Percentiles rank a stretch among this genome's conserved stretches.
Evolutionary conservation across 2,113 vertebrate species (phyloP).

Genomic region (Nansenia antarctica): DNA sequence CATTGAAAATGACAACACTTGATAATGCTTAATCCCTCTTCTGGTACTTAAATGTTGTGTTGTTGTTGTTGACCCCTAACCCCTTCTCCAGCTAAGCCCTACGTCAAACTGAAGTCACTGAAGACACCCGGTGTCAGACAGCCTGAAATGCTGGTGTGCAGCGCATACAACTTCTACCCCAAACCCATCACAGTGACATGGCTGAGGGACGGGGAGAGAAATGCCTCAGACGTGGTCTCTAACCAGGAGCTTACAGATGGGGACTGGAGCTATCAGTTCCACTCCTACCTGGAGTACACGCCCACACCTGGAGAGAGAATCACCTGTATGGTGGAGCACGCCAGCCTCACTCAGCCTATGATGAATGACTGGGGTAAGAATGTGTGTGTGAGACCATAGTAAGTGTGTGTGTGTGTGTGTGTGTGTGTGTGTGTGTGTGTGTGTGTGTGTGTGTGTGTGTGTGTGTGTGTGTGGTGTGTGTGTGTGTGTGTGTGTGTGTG

Average conservation of each 20-base stretch:
- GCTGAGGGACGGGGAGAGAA: conserved; percentile 43
- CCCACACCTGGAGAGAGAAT: conserved; percentile 56
- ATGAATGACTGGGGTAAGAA: conserved; percentile 59
- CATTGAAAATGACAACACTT: no score
- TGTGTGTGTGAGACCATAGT: no score
- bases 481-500: no score
- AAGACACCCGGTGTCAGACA: background rate
- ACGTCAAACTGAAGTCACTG: background rate
- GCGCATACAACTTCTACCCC: conserved; percentile 20
- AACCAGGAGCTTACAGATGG: conserved; percentile 41
- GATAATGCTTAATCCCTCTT: no score
- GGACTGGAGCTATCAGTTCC: conserved; percentile 66
- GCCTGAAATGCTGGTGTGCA: conserved; percentile 57
- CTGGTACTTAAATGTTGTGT: no score
- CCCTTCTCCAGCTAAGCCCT: conserved; percentile 8
- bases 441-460: no score
- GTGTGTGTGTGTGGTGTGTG: no score
- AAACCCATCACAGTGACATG: conserved; percentile 45
- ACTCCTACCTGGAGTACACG: conserved; percentile 29
- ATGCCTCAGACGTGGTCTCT: conserved; percentile 1
- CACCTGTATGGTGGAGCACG: conserved; percentile 59
- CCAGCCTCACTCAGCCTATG: conserved; percentile 16
- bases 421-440: no score
- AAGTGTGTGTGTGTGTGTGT: no score
- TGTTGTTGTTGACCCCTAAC: no score